Evolutionary conservation across 2,888 invertebrate genomes (phyloP), one percentile per base, ranked within the genome.

Genomic region (Drepana falcataria): DNA sequence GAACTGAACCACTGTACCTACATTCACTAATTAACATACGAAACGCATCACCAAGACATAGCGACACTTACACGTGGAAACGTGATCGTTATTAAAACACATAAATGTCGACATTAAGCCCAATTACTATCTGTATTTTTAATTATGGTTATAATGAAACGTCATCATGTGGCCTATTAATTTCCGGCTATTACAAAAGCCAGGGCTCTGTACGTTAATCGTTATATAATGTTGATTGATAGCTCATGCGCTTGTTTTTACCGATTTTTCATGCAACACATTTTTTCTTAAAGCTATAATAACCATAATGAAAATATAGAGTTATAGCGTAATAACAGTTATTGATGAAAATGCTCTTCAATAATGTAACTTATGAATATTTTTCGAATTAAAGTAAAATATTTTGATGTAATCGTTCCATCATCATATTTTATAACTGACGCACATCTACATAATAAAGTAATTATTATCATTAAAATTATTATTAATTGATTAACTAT

Each of bases 141-240:
- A 77, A 81, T 77, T 75, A 75, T 61, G 73, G 65, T 66, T 67
- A 73, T 75, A 71, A 65, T 68, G 75, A 75, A 68, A 69, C 69
- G 72, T 71, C 69, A 73, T 64, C 74, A 65, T 71, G 71, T 73
- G 62, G 61, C 63, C 64, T 74, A 77, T 79, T 83, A 81, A 83
- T 85, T 81, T 81, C 81, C 82, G 78, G 78, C 68, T 70, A 75
- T 81, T 81, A 78, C 65, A 75, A 71, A 70, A 64, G 62, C 63
- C 61, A 63, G 63, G 62, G 56, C 63, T 44, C 60, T 69, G 68
- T 61, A 65, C 75, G 71, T 77, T 83, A 83, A 85, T 83, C 76
- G 79, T 71, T 71, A 75, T 76, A 80, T 83, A 85, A 85, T 83
- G 66, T 83, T 85, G 85, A 85, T 85, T 79, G 84, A 86, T 85